These are phyloP conservation scores for Sinhomidia bicolor DNA, from an alignment of 2,888 invertebrate species.

Conservation along the genomic window DNA sequence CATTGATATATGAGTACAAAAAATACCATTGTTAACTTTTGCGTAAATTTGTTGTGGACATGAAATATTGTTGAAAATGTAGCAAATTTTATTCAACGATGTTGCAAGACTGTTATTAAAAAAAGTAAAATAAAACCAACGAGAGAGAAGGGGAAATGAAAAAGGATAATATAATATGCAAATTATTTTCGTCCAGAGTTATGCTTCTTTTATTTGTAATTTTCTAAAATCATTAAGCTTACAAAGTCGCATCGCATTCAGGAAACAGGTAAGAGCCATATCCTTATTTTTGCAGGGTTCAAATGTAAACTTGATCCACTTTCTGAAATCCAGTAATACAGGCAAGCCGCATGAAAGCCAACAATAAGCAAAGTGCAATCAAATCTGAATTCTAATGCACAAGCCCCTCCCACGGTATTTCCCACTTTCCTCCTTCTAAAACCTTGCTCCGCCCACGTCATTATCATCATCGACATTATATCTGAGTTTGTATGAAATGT, in stretches of 20 bases:
- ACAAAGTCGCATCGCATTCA: background rate
- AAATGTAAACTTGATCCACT: conserved; percentile 47
- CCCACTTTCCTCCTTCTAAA: too few species aligned
- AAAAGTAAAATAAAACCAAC: conserved; percentile 9
- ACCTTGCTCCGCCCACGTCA: too few species aligned
- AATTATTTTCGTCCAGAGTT: background rate
- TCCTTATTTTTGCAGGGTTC: conserved; percentile 59
- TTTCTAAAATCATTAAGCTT: conserved; percentile 37
- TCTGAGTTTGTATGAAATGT: too few species aligned
- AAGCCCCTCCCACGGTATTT: too few species aligned
- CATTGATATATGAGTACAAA: too few species aligned
- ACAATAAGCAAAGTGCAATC: too few species aligned
- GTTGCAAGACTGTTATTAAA: conserved; percentile 65
- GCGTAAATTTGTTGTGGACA: conserved; percentile 54
- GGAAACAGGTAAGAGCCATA: conserved; percentile 34
- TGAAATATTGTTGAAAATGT: conserved; percentile 67
- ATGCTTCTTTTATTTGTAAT: background rate
- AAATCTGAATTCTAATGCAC: too few species aligned
- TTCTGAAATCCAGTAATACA: conserved; percentile 69
- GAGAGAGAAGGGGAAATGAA: background rate
- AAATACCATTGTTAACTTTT: conserved; percentile 51
- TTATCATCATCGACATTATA: too few species aligned
- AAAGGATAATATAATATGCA: background rate
- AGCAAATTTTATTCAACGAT: conserved; percentile 67
- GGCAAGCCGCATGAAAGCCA: too few species aligned